Conservation (phyloP, 2,797 vertebrate species). For the Coccyzus lansbergi region DNA sequence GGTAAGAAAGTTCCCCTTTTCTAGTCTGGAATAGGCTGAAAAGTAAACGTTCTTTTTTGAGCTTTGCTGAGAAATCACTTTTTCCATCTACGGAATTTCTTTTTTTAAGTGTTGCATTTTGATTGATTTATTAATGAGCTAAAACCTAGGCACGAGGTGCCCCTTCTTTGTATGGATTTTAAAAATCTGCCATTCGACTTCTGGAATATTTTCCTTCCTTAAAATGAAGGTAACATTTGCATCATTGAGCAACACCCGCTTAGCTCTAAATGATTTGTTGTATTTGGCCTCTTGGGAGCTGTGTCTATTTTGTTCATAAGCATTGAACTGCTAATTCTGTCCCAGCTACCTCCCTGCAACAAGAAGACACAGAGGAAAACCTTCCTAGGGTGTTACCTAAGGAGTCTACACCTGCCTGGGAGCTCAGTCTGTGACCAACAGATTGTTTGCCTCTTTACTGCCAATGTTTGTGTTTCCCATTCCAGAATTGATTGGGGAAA, state of each 20-base stretch:
- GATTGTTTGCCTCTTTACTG: background rate
- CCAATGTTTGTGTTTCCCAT: background rate
- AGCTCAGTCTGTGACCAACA: background rate
- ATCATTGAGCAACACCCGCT: background rate
- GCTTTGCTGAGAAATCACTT: conserved; percentile 68
- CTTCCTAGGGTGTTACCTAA: background rate
- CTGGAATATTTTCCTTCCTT: conserved; percentile 42
- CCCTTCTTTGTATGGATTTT: background rate
- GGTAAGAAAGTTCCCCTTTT: conserved; percentile 60
- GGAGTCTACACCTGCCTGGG: background rate
- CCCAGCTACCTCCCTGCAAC: background rate
- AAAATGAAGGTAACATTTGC: conserved; percentile 17
- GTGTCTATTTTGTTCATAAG: conserved; percentile 34
- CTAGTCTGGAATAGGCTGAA: conserved; percentile 16
- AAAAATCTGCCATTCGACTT: conserved; percentile 6
- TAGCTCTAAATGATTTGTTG: background rate
- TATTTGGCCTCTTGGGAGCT: conserved; percentile 29
- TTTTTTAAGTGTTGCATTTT: conserved; percentile 23
- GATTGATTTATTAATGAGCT: conserved; percentile 49
- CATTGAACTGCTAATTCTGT: background rate
- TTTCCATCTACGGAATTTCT: conserved; percentile 54
- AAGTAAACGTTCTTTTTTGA: conserved; percentile 38
- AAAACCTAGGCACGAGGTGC: background rate
- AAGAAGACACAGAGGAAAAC: background rate
- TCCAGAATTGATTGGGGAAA: background rate